These are phyloP conservation scores for Loripinus fragilis DNA, from an alignment of 2,888 invertebrate genomes.

Conservation along the genomic window DNA sequence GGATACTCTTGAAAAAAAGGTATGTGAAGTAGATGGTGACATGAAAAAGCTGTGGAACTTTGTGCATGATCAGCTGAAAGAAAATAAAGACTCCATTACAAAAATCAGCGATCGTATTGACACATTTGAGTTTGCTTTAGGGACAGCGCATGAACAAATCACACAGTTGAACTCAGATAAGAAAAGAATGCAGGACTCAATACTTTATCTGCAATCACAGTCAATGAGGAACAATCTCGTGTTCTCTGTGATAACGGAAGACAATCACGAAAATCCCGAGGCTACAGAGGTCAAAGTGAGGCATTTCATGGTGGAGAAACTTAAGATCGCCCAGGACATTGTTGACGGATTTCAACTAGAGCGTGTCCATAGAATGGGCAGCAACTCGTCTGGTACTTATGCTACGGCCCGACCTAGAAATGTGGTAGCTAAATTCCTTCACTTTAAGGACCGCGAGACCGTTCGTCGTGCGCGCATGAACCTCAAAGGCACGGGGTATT, in stretches of 20 bases:
- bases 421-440: too few relatives aligned
- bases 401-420: too few relatives aligned
- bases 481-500: too few relatives aligned
- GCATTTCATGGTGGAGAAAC: background rate
- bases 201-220: too few relatives aligned
- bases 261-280: background rate
- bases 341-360: background rate
- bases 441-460: too few relatives aligned
- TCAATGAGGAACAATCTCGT: too few relatives aligned
- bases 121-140: too few relatives aligned
- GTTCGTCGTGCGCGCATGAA: too few relatives aligned
- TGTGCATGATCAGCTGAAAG: background rate
- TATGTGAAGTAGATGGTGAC: background rate
- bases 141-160: too few relatives aligned
- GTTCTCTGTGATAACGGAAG: background rate
- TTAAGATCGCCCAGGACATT: background rate
- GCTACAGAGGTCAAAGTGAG: too few relatives aligned
- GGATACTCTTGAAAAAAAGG: background rate
- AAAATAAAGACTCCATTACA: background rate
- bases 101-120: background rate
- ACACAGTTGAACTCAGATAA: background rate
- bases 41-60: background rate
- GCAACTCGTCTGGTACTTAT: too few relatives aligned
- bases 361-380: too few relatives aligned
- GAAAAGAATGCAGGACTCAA: background rate